Evolutionary conservation across 1,140 invertebrate genomes (phyloP).

Genomic region (Agrilus planipennis): DNA sequence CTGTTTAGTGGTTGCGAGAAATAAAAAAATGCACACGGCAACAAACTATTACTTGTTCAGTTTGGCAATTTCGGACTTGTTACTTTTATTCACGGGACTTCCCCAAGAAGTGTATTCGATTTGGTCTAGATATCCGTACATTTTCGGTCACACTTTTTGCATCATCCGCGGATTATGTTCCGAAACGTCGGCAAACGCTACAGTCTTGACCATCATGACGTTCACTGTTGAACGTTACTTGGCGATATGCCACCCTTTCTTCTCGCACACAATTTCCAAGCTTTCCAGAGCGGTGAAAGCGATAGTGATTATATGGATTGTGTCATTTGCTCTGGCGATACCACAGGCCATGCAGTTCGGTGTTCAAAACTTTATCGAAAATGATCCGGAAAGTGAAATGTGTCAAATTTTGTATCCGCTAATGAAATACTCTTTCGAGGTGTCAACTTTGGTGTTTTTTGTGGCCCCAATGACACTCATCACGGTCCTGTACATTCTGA

Average conservation of each 20-base stretch:
- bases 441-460: conserved; percentile 45
- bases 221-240: conserved; percentile 93
- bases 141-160: conserved; percentile 65
- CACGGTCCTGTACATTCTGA: conserved; percentile 56
- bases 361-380: conserved; percentile 40
- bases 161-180: conserved; percentile 54
- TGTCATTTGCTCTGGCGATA: conserved; percentile 63
- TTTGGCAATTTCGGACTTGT: conserved; percentile 83
- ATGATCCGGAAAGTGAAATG: conserved; percentile 27
- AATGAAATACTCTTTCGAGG: conserved; percentile 41
- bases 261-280: conserved; percentile 76
- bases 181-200: conserved; percentile 87
- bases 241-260: conserved; percentile 88
- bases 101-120: conserved; percentile 78
- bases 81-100: conserved; percentile 68
- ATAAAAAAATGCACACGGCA: conserved; percentile 86
- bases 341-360: conserved; percentile 70
- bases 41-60: conserved; percentile 92
- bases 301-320: conserved; percentile 51
- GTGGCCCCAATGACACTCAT: conserved; percentile 45
- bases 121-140: conserved; percentile 76
- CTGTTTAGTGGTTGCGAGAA: conserved; percentile 82
- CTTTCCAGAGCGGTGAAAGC: conserved; percentile 57
- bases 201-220: conserved; percentile 82
- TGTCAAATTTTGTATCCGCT: conserved; percentile 31